phyloP scores from a whole-genome alignment of 2,797 vertebrate genomes.

The Sciaenops ocellatus region DNA sequence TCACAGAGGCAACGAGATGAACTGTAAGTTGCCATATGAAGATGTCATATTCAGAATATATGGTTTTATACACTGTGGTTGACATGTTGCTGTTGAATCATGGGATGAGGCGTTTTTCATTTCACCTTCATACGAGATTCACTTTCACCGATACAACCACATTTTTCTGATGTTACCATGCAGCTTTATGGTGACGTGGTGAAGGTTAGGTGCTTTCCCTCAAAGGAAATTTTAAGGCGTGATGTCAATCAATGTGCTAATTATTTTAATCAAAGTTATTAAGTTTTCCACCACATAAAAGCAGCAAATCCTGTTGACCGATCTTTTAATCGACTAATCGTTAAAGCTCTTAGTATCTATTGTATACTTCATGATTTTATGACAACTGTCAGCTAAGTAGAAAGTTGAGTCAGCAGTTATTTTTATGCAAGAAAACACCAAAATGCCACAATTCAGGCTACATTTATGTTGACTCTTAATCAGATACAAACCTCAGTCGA shows the following conservation, averaged over 20 bases:
- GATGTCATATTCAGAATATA: not conserved
- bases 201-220: not conserved
- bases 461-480: not conserved
- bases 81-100: constrained; percentile 6
- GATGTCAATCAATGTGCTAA: too few relatives aligned
- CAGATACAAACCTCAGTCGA: not conserved
- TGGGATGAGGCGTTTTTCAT: not conserved
- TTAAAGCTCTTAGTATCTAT: not conserved
- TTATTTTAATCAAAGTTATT: not conserved
- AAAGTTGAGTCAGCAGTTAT: not conserved
- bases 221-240: not conserved
- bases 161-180: constrained; percentile 14
- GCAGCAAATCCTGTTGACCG: not conserved
- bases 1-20: constrained; percentile 99
- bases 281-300: not conserved
- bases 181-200: not conserved
- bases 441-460: not conserved
- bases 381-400: not conserved
- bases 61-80: not conserved
- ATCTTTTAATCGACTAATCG: not conserved
- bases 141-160: constrained; percentile 2
- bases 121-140: constrained; percentile 6
- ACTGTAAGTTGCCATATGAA: constrained; percentile 89
- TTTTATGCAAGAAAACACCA: not conserved
- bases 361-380: not conserved